Conservation (phyloP, 2,888 invertebrate genomes). For the Brachylomia viminalis region DNA sequence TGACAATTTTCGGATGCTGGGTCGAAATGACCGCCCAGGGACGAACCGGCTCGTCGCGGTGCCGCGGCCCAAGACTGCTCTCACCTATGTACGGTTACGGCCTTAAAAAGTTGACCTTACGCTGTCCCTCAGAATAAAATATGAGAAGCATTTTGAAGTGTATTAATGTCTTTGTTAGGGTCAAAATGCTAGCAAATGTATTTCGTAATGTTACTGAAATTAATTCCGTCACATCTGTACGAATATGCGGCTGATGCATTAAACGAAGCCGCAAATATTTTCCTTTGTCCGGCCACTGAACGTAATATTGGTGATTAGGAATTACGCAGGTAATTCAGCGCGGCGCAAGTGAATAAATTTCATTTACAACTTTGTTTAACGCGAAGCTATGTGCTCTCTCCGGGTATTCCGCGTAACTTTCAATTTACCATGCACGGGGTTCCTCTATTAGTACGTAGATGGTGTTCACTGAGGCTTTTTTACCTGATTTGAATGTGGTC, state of each 20-base stretch:
- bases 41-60: slow-evolving; percentile 66
- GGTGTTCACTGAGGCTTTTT: slow-evolving; percentile 47
- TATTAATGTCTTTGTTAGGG: slow-evolving; percentile 4
- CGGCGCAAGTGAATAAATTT: slow-evolving; percentile 59
- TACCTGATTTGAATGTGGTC: slow-evolving; percentile 48
- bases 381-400: slow-evolving; percentile 55
- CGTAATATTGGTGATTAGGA: slow-evolving; percentile 55
- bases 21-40: slow-evolving; percentile 84
- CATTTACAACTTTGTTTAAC: slow-evolving; percentile 62
- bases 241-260: slow-evolving; percentile 9
- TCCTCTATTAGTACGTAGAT: slow-evolving; percentile 64
- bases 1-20: slow-evolving; percentile 87
- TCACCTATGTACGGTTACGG: slow-evolving; percentile 72
- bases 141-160: slow-evolving; percentile 36
- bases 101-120: slow-evolving; percentile 60
- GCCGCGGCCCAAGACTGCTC: slow-evolving; percentile 76
- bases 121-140: slow-evolving; percentile 21
- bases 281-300: slow-evolving; percentile 17
- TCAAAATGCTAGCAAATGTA: neutral
- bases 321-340: slow-evolving; percentile 56
- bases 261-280: slow-evolving; percentile 32
- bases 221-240: neutral
- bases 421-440: slow-evolving; percentile 63
- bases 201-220: neutral
- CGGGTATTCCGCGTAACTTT: slow-evolving; percentile 66